Percentiles rank a stretch among this genome's conserved stretches.
phyloP scores from a whole-genome alignment of 2,888 invertebrate species.

The Phragmatobia fuliginosa region DNA sequence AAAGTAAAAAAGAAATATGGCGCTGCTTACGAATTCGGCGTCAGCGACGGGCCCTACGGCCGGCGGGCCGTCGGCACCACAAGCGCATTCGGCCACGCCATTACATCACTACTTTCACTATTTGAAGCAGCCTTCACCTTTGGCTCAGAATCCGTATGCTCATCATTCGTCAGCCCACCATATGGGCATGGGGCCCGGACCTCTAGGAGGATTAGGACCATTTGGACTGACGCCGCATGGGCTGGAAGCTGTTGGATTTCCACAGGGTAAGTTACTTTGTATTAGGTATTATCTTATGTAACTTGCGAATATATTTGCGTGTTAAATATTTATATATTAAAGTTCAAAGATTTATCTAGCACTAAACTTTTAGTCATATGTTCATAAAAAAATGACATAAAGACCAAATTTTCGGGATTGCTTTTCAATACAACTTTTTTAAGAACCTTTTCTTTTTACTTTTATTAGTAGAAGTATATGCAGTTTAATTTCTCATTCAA shows the following conservation, averaged over 20 bases:
- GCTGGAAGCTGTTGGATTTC: constrained; percentile 83
- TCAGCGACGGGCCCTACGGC: constrained; percentile 74
- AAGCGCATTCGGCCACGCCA: constrained; percentile 84
- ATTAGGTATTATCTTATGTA: not conserved
- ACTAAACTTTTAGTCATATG: not conserved
- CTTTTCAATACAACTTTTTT: not conserved
- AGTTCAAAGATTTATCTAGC: not conserved
- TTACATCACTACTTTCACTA: constrained; percentile 86
- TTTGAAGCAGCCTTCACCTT: constrained; percentile 84
- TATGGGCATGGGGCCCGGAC: constrained; percentile 86
- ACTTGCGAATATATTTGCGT: not conserved
- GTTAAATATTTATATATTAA: not conserved
- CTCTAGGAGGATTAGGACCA: constrained; percentile 81
- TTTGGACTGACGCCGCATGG: constrained; percentile 83
- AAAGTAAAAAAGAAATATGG: constrained; percentile 63
- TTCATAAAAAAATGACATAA: not conserved
- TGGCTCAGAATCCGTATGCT: constrained; percentile 82
- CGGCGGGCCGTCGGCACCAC: constrained; percentile 73
- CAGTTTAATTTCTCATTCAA: not conserved
- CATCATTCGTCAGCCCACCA: constrained; percentile 82
- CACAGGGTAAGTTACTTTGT: constrained; percentile 74
- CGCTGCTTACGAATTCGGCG: constrained; percentile 80
- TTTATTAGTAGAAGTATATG: not conserved
- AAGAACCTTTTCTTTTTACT: not conserved
- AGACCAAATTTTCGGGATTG: not conserved